Conservation (phyloP, 2,113 vertebrate species). For the Cricetomys ansorgei region DNA sequence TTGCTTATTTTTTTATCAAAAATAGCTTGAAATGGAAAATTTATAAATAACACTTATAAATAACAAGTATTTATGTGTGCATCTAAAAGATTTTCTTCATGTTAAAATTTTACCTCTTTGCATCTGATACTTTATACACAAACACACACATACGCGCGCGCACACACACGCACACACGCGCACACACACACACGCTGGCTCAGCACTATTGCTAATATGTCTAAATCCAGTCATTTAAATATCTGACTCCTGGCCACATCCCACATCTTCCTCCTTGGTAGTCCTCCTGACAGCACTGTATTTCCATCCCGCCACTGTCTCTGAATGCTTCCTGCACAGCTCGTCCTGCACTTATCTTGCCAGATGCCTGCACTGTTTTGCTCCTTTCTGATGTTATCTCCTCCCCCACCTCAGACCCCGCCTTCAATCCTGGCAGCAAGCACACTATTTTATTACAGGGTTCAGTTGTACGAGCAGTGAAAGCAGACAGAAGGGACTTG, state of each 20-base stretch:
- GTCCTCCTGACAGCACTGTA: not conserved
- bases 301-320: not conserved
- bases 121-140: not conserved
- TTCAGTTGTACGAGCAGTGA: no score
- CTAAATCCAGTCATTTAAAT: not conserved
- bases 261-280: not conserved
- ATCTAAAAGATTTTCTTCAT: not conserved
- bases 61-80: not conserved
- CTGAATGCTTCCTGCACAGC: not conserved
- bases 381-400: not conserved
- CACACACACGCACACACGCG: not conserved
- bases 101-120: not conserved
- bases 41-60: no score
- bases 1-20: not conserved
- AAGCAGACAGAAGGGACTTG: fast-evolving
- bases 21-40: not conserved
- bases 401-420: not conserved
- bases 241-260: not conserved
- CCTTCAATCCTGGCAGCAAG: not conserved
- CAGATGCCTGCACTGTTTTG: not conserved
- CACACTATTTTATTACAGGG: no score
- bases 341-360: not conserved
- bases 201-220: not conserved
- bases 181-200: not conserved
- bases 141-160: not conserved